Percentiles rank a stretch among this genome's conserved stretches.
Conservation (phyloP, 2,797 vertebrate species). For the Silurus lanzhouensis region DNA sequence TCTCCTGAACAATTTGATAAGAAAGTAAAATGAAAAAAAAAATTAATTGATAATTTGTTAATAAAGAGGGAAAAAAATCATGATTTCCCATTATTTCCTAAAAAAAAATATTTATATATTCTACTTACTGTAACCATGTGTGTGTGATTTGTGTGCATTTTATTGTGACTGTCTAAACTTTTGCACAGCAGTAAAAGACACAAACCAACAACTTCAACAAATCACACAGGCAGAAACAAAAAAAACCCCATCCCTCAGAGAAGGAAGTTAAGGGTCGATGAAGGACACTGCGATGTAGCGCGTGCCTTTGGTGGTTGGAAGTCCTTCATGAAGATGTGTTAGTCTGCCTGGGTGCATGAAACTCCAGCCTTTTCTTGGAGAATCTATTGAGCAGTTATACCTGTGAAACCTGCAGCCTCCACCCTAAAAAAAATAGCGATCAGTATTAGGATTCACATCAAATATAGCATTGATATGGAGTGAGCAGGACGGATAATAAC, state of each 20-base stretch:
- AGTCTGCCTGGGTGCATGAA: slow-evolving; percentile 98
- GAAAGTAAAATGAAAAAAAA: background rate
- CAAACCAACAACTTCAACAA: slow-evolving; percentile 50
- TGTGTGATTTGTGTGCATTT: slow-evolving; percentile 17
- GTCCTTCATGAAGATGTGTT: slow-evolving; percentile 95
- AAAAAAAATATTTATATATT: background rate
- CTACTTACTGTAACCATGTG: background rate
- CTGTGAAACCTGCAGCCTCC: slow-evolving; percentile 95
- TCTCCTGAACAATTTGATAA: background rate
- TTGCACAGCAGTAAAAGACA: slow-evolving; percentile 55
- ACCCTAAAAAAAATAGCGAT: slow-evolving; percentile 72
- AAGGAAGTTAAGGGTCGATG: slow-evolving; percentile 85
- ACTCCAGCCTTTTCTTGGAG: slow-evolving; percentile 95
- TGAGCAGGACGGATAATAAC: background rate
- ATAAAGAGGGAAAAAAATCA: background rate
- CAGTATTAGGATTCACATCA: background rate
- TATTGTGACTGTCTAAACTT: slow-evolving; percentile 13
- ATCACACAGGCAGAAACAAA: slow-evolving; percentile 16
- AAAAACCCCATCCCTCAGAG: slow-evolving; percentile 18
- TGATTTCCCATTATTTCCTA: slow-evolving; percentile 6
- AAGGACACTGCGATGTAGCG: slow-evolving; percentile 98
- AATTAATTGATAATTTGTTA: background rate
- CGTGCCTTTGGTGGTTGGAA: slow-evolving; percentile 92
- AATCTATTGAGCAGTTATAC: slow-evolving; percentile 94
- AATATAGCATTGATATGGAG: background rate